Evolutionary conservation across 1,140 invertebrate species (phyloP).

Genomic region (Andrena cerasifolii): DNA sequence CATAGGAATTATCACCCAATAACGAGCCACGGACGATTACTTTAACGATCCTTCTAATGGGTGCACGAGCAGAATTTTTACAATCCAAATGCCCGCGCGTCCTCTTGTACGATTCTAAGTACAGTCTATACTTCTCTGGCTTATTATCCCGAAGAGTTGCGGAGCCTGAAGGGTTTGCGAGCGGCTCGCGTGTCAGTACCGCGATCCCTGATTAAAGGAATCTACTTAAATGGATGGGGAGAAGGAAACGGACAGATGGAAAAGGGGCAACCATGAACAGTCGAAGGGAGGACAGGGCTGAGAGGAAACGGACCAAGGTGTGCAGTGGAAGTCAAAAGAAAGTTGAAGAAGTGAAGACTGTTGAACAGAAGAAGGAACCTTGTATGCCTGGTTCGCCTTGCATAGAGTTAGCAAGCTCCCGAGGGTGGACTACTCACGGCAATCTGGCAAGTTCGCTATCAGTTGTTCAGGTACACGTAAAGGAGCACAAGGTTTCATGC

Average conservation of each 20-base stretch:
- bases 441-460: no score
- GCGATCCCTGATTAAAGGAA: neutral
- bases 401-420: no score
- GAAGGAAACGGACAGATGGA: neutral
- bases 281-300: neutral
- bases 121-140: constrained; percentile 24
- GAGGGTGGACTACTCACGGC: no score
- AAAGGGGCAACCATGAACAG: neutral
- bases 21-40: constrained; percentile 34
- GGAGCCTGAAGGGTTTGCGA: neutral
- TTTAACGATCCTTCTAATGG: neutral
- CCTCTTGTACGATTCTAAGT: neutral
- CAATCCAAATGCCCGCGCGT: neutral
- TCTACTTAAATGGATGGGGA: neutral
- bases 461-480: no score
- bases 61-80: neutral
- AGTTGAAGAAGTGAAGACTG: no score
- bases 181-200: constrained; percentile 5
- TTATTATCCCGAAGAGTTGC: neutral
- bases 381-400: no score
- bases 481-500: no score
- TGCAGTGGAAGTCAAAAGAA: no score
- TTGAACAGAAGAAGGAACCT: no score
- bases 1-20: constrained; percentile 15
- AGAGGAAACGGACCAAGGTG: neutral